phyloP scores from a whole-genome alignment of 2,888 invertebrate genomes.

The Tetragonisca angustula region DNA sequence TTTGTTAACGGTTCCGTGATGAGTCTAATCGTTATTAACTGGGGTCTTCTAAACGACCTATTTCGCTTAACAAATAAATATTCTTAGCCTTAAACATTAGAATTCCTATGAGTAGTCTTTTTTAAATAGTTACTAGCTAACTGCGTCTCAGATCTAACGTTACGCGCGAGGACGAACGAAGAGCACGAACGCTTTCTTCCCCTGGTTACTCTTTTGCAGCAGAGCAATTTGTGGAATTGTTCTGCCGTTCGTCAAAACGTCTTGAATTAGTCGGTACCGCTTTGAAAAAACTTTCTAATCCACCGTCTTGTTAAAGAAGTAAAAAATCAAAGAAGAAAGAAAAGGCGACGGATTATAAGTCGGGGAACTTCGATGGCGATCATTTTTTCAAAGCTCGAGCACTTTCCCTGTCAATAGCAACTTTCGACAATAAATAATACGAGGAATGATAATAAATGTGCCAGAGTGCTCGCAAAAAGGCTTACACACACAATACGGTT shows the following conservation, averaged over 20 bases:
- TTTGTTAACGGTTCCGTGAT: constrained; percentile 11
- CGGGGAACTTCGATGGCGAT: neutral
- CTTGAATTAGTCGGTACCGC: neutral
- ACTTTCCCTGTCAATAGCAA: constrained; percentile 33
- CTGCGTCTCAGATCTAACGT: constrained; percentile 14
- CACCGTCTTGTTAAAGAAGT: neutral
- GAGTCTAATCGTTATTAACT: constrained; percentile 32
- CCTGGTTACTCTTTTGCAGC: constrained; percentile 4
- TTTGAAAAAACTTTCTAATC: constrained; percentile 32
- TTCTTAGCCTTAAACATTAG: constrained; percentile 49
- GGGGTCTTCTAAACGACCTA: constrained; percentile 33
- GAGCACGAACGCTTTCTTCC: constrained; percentile 11
- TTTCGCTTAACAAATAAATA: constrained; percentile 60
- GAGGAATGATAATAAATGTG: constrained; percentile 55
- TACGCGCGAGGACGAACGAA: constrained; percentile 20
- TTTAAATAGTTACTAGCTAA: constrained; percentile 59
- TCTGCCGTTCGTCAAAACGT: constrained; percentile 27
- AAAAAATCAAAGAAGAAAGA: too few relatives aligned
- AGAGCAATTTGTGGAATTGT: constrained; percentile 8
- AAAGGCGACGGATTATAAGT: neutral
- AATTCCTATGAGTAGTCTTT: constrained; percentile 49
- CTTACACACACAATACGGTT: constrained; percentile 39
- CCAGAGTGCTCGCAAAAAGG: constrained; percentile 33
- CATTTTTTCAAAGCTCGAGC: constrained; percentile 28
- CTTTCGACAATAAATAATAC: constrained; percentile 66